These are phyloP conservation scores for Harpagifer antarcticus DNA, from an alignment of 2,797 vertebrate genomes.

Conservation along the genomic window DNA sequence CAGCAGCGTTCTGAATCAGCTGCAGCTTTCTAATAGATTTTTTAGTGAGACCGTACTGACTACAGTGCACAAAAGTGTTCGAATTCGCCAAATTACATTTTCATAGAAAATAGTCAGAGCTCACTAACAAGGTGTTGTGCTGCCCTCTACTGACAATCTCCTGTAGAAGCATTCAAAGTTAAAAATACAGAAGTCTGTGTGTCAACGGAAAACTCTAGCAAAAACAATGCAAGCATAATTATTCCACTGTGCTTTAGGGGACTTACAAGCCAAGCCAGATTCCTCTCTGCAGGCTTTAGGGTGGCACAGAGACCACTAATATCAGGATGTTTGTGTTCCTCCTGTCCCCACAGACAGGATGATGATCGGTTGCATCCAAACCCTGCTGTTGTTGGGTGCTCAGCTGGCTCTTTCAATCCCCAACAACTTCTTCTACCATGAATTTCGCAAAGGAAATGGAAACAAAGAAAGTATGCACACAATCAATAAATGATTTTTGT, in stretches of 20 bases:
- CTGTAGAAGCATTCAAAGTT: neutral
- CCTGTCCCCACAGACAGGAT: neutral
- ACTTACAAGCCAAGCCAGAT: neutral
- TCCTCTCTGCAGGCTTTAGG: constrained; percentile 8
- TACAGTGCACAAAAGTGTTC: neutral
- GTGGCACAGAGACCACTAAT: neutral
- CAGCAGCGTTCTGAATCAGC: too few species aligned
- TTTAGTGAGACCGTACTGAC: too few species aligned
- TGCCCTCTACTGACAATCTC: constrained; percentile 32
- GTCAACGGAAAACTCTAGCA: neutral
- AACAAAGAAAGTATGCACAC: constrained; percentile 80
- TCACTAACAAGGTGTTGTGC: neutral
- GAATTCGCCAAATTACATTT: neutral
- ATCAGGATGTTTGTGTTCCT: neutral
- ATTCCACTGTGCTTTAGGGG: neutral
- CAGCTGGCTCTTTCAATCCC: constrained; percentile 68
- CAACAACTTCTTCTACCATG: constrained; percentile 88
- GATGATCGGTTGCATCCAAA: constrained; percentile 27
- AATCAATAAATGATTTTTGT: neutral
- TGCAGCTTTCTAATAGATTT: too few species aligned
- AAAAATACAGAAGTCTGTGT: neutral
- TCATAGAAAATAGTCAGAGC: neutral
- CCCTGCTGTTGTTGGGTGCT: constrained; percentile 67
- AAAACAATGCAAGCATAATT: neutral
- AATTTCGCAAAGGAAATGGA: constrained; percentile 72